A percentile compares a stretch with the other conserved stretches of the same genome.
phyloP scores from a whole-genome alignment of 2,888 invertebrate genomes.

The Nymphalis c-album region DNA sequence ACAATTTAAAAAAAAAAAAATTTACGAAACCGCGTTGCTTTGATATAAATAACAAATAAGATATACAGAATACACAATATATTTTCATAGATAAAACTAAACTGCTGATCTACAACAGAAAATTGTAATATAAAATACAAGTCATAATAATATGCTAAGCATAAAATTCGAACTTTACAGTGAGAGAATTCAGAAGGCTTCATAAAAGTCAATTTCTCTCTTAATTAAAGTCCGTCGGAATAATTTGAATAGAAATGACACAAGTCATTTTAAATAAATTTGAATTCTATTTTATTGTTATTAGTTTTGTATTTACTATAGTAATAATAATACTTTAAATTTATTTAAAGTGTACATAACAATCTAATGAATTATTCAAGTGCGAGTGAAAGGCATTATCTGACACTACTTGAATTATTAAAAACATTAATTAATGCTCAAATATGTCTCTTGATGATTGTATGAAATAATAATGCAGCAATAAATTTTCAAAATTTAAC shows the following conservation, averaged over 20 bases:
- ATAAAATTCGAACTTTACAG: slow-evolving; percentile 19
- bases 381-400: too few relatives aligned
- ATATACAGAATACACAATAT: background rate
- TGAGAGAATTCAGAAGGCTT: slow-evolving; percentile 11
- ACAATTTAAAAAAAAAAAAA: too few relatives aligned
- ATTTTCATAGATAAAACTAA: background rate
- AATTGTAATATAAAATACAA: background rate
- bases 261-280: slow-evolving; percentile 27
- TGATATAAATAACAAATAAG: background rate
- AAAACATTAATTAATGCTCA: too few relatives aligned
- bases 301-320: background rate
- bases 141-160: slow-evolving; percentile 5
- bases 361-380: too few relatives aligned
- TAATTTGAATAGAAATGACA: slow-evolving; percentile 31
- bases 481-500: too few relatives aligned
- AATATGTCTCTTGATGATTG: too few relatives aligned
- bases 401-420: too few relatives aligned
- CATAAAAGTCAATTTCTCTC: slow-evolving; percentile 23
- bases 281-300: slow-evolving; percentile 7
- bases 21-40: too few relatives aligned
- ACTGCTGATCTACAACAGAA: background rate
- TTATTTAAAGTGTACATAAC: background rate
- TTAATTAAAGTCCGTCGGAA: slow-evolving; percentile 29
- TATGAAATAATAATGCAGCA: too few relatives aligned
- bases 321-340: background rate